These are phyloP conservation scores for Drosophila kurseongensis DNA, from an alignment of 1,140 invertebrate genomes.

Conservation along the genomic window DNA sequence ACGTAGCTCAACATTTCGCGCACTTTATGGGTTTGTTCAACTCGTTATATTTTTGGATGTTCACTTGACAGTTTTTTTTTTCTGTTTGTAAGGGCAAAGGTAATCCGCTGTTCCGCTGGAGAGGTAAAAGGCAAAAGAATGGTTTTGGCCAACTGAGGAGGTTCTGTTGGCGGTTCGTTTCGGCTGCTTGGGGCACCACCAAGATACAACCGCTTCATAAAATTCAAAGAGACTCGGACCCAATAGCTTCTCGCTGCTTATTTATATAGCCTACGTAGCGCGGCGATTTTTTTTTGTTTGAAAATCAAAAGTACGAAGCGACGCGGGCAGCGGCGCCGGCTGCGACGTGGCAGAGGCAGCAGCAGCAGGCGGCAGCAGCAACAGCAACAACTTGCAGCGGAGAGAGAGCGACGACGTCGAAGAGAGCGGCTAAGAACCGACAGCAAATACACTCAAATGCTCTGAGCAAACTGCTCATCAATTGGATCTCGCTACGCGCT, in stretches of 20 bases:
- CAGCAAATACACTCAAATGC: conserved; percentile 42
- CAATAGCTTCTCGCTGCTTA: conserved; percentile 84
- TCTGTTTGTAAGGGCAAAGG: conserved; percentile 18
- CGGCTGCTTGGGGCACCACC: conserved; percentile 67
- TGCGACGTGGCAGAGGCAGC: conserved; percentile 3
- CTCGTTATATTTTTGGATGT: conserved; percentile 16
- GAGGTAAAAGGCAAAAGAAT: conserved; percentile 47
- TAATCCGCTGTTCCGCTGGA: conserved; percentile 59
- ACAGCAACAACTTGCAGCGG: conserved; percentile 21
- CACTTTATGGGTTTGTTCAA: conserved; percentile 56
- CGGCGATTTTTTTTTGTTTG: conserved; percentile 73
- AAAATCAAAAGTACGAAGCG: conserved; percentile 62
- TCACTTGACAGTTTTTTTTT: conserved; percentile 46
- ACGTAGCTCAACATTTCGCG: conserved; percentile 63
- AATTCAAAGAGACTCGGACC: conserved; percentile 84
- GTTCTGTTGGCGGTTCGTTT: conserved; percentile 54
- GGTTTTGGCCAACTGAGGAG: conserved; percentile 22
- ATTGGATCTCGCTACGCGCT: conserved; percentile 63
- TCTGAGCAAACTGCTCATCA: conserved; percentile 67
- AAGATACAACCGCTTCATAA: conserved; percentile 85
- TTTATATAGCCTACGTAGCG: conserved; percentile 84
- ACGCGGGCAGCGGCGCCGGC: conserved; percentile 15
- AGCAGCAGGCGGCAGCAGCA: conserved; percentile 12
- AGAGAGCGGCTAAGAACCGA: conserved; percentile 23
- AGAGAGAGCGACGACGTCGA: conserved; percentile 17